phyloP scores from a whole-genome alignment of 92 coral and sea anemone species.

The Nematostella vectensis region DNA sequence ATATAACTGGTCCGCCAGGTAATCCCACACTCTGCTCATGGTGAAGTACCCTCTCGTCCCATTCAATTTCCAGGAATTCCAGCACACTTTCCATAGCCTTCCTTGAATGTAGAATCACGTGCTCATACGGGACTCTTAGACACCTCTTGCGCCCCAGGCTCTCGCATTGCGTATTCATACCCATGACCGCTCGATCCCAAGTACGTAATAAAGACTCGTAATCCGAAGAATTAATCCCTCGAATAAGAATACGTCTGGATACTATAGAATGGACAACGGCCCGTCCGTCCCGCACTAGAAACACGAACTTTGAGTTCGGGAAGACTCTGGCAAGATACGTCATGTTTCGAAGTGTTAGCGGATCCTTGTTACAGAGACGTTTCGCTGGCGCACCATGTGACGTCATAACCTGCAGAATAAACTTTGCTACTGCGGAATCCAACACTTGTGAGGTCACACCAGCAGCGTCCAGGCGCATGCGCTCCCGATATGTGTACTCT shows the following conservation, averaged over 20 bases:
- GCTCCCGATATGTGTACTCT: conserved; percentile 30
- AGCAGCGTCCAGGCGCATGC: conserved; percentile 61
- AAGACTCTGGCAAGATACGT: conserved; percentile 72
- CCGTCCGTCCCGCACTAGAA: conserved; percentile 91
- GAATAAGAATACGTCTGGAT: conserved; percentile 47
- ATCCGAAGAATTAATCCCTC: conserved; percentile 49
- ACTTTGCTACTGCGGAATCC: conserved; percentile 69
- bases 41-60: conserved; percentile 84
- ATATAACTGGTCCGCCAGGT: conserved; percentile 72
- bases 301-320: conserved; percentile 75
- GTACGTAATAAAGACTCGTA: conserved; percentile 43
- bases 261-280: conserved; percentile 83
- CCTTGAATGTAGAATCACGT: conserved; percentile 67
- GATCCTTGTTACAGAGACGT: conserved; percentile 82
- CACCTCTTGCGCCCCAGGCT: conserved; percentile 51
- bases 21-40: conserved; percentile 53
- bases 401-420: conserved; percentile 61
- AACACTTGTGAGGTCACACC: conserved; percentile 62
- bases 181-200: conserved; percentile 56
- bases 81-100: conserved; percentile 48
- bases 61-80: conserved; percentile 46
- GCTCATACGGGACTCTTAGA: conserved; percentile 67
- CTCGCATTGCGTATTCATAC: conserved; percentile 60
- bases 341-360: conserved; percentile 67
- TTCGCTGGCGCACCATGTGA: conserved; percentile 58